Evolutionary conservation across 2,113 vertebrate species (phyloP).

Genomic region (Rhinoderma darwinii): DNA sequence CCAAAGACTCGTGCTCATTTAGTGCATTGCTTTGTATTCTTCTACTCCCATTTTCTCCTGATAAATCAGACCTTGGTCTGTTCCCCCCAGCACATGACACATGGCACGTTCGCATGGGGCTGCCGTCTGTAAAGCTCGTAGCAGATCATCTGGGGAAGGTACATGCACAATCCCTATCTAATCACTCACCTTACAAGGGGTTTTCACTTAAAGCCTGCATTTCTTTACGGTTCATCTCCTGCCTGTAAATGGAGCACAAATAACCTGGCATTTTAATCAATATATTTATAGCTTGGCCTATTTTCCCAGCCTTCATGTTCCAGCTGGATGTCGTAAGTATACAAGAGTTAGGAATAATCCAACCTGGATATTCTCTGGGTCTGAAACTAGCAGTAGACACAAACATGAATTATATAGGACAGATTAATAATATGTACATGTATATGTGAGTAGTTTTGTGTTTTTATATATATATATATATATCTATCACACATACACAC

Average conservation of each 20-base stretch:
- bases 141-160: slow-evolving; percentile 39
- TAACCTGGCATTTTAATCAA: slow-evolving; percentile 53
- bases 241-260: slow-evolving; percentile 46
- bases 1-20: background rate
- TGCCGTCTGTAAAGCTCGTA: background rate
- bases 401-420: background rate
- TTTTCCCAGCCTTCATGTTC: slow-evolving; percentile 33
- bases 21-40: background rate
- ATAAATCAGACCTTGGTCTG: background rate
- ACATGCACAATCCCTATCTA: slow-evolving; percentile 52
- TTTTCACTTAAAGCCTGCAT: slow-evolving; percentile 27
- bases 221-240: slow-evolving; percentile 52
- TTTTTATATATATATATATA: no score
- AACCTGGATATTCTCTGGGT: background rate
- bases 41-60: background rate
- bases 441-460: no score
- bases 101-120: slow-evolving; percentile 10
- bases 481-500: no score
- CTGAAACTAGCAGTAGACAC: background rate
- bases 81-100: slow-evolving; percentile 21
- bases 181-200: slow-evolving; percentile 57
- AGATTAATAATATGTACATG: background rate
- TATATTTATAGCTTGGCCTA: slow-evolving; percentile 53
- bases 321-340: slow-evolving; percentile 21
- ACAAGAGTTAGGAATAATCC: slow-evolving; percentile 26